A percentile compares a stretch with the other conserved stretches of the same genome.
phyloP scores from a whole-genome alignment of 2,797 vertebrate genomes.

The Anableps anableps region DNA sequence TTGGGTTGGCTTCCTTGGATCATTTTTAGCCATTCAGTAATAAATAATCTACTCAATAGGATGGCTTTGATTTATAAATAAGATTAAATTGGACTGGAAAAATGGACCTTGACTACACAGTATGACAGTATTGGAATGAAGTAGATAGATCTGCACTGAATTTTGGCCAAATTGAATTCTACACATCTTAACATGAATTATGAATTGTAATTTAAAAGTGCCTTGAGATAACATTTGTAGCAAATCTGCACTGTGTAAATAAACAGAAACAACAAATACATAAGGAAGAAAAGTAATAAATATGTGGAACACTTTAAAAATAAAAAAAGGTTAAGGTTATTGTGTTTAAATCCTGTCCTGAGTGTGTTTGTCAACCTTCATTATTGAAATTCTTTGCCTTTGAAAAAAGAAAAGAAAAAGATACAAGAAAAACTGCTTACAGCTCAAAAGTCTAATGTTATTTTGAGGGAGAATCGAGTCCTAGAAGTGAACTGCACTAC shows the following conservation, averaged over 20 bases:
- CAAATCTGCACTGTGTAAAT: not conserved
- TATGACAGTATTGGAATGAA: not conserved
- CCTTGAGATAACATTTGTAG: not conserved
- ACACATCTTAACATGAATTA: not conserved
- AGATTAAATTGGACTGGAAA: not conserved
- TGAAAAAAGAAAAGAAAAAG: conserved; percentile 14
- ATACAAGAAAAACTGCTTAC: conserved; percentile 33
- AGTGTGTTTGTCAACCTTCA: conserved; percentile 18
- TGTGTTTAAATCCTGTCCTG: conserved; percentile 15
- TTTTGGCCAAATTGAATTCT: not conserved
- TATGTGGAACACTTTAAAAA: not conserved
- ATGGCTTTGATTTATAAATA: not conserved
- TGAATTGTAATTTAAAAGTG: not conserved
- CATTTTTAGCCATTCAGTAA: not conserved
- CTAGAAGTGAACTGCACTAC: conserved; percentile 42
- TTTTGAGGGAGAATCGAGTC: conserved; percentile 48
- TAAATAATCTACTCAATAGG: not conserved
- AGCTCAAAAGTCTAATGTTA: conserved; percentile 50
- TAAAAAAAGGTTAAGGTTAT: not conserved
- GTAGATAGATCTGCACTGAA: not conserved
- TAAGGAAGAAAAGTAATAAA: not conserved
- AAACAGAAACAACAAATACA: not conserved
- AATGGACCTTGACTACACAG: not conserved
- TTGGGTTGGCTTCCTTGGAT: too few species aligned
- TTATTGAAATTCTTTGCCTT: not conserved